These are phyloP conservation scores for Bugulina stolonifera DNA, from an alignment of 2,888 invertebrate species.

Conservation along the genomic window DNA sequence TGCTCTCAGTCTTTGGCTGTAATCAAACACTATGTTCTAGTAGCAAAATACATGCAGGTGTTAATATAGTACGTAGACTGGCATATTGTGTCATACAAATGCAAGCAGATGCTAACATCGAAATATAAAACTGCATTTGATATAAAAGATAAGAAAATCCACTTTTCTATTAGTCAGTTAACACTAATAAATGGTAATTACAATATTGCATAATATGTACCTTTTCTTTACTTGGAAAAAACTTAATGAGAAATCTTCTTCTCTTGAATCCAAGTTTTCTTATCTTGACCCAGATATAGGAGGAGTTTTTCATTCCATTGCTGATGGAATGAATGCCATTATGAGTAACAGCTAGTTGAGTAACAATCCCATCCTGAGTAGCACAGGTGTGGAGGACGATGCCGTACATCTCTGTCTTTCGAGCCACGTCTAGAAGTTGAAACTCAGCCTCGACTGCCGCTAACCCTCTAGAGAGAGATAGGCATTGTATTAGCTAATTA, in stretches of 20 bases:
- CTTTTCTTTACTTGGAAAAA: conserved; percentile 70
- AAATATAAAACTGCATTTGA: too few species aligned
- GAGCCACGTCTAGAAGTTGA: conserved; percentile 93
- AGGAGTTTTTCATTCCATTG: not conserved
- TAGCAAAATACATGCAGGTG: too few species aligned
- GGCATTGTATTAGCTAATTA: too few species aligned
- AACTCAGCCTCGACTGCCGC: conserved; percentile 95
- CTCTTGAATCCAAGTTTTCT: conserved; percentile 97
- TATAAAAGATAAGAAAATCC: too few species aligned
- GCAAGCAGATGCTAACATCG: too few species aligned
- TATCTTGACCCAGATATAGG: conserved; percentile 82
- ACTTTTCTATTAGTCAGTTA: too few species aligned
- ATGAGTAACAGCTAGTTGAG: conserved; percentile 5
- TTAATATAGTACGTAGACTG: too few species aligned
- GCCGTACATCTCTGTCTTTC: conserved; percentile 95
- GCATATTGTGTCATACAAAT: too few species aligned
- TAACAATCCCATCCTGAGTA: not conserved
- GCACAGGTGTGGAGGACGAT: conserved; percentile 75
- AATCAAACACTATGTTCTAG: too few species aligned
- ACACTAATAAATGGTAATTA: too few species aligned
- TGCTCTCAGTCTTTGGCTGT: conserved; percentile 93
- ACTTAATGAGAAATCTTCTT: conserved; percentile 91
- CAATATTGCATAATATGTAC: not conserved
- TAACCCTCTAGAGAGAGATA: conserved; percentile 64
- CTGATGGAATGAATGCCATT: conserved; percentile 71